Evolutionary conservation across 2,113 vertebrate genomes (phyloP), one percentile per base, ranked within the genome.

Genomic region (Cyrtonyx montezumae): DNA sequence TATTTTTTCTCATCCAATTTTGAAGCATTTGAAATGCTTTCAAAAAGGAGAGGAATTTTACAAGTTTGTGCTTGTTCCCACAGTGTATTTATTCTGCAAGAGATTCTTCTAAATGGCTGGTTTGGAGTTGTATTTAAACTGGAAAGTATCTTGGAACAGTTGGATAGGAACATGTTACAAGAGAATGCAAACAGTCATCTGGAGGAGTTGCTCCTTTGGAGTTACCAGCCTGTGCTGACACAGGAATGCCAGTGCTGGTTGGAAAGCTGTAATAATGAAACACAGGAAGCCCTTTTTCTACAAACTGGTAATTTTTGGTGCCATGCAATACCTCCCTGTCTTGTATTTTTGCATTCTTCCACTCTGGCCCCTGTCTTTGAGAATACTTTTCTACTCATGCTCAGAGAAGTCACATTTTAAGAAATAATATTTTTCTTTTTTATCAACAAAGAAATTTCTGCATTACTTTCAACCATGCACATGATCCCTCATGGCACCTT

Each of bases 31-130:
- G 61, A 85, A 94, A 80, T 36, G 34, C 40, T 91, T 85, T 90
- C 61, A 83, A 75, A 48, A 69, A 14, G 14, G n/a, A 95, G 53
- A 90, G 34, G 49, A 80, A 66, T 23, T 84, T 88, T 78, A 79
- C 91, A 96, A 61, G 90, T 93, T 79, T 66, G 66, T 91, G 61
- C 90, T 86, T 92, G 90, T 81, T 88, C 79, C 86, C 82, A 62
- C 51, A 34, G 61, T 0, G 1, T 90, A 76, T 90, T 95, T 94
- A 82, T 68, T 90, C 68, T 86, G 79, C 30, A 88, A 26, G 63
- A 53, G 16, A 18, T 95, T 61, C 53, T 80, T 65, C 20, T 53
- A 83, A 78, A 84, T 46, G 79, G 25, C 36, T 90, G 91, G 40
- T 78, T 65, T 83, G 51, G 56, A 63, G 34, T n/a, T 53, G 40